Base-by-base conservation (phyloP, 2,797 vertebrate genomes). In the Falco rusticolus region DNA sequence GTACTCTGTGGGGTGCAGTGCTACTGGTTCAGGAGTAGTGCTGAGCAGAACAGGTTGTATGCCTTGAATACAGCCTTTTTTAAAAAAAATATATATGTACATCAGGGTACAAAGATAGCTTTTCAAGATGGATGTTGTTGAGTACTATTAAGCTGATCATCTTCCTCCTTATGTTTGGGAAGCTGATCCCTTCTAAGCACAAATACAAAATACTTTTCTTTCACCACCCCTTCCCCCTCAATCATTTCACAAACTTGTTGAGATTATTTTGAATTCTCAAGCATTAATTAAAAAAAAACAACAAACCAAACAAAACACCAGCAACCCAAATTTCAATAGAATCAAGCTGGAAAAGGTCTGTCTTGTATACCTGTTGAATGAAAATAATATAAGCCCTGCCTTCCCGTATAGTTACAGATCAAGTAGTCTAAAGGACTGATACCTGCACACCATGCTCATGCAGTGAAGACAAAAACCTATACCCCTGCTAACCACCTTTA, bases 181-280 rank as follows among this genome's bases (percentile, higher is more conserved):
- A 87, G 28, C 29, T 56, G 33, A 68, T 39, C 14, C 16, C 9
- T 54, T 69, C 11, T 69, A 78, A 86, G 14, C 16, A 89, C 11
- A 84, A 82, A 54, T 3, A 64, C 5, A 45, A 88, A 60, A 25
- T 56, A 19, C 4, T 4, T 7, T 16, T 14, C 45, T 2, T 4
- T 12, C 9, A 43, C 13, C 9, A 9, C 21, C 19, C 19, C 10
- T 5, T 1, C 0, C 6, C 8, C 2, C 2, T 5, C 1, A 33
- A 22, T 39, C 1, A 60, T 57, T 56, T 71, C 3, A 74, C 61
- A 78, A 64, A 78, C 15, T 59, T 74, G 1, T 37, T 48, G 56
- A 88, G 15, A 54, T 31, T 54, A 80, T 77, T 70, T 84, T 65
- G 20, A 84, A 37, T 86, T 80, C 26, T 81, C 25, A 79, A 79